Base-by-base conservation (phyloP, 2,113 vertebrate genomes). In the Nipponia nippon region DNA sequence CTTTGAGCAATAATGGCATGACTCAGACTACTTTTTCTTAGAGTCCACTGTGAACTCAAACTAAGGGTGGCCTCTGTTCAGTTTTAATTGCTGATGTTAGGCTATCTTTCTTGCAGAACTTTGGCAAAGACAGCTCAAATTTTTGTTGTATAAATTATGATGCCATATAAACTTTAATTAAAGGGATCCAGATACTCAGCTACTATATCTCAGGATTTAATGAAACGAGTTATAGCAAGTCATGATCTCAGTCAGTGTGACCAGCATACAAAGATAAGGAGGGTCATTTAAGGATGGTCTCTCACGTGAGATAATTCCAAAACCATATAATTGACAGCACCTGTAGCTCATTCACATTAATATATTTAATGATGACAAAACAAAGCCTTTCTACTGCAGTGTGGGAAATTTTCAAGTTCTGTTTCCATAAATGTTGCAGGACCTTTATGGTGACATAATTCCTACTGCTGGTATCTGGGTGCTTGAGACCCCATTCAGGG, bases 1-100 rank as follows among this genome's bases (percentile, higher is more conserved):
- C 90, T 93, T 86, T 95, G 80, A 95, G 92, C 82, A 96, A 90
- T 82, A 95, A 87, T 12, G 23, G 44, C 83, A 94, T 94, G 95
- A 94, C 66, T 96, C 83, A 95, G 77, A 65, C 72, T 93, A 87
- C 56, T 92, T 92, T 89, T 95, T 93, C 66, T 93, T 75, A 83
- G 86, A 95, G 36, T 69, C 73, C 77, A 87, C 59, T 90, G 72
- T 86, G 90, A 79, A 66, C 85, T 85, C 58, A 87, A 83, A 81
- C 15, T 83, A 87, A 89, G 83, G 36, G 71, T 91, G 65, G 88
- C 65, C 55, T 96, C 91, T 95, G 56, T 85, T 94, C 66, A 73
- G 58, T 78, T 94, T 95, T 91, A 91, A 70, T 95, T 96, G 93
- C 59, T 95, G 88, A 83, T 75, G 40, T 44, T 84, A 95, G 52